Percentiles rank a stretch among this genome's conserved stretches.
phyloP scores from a whole-genome alignment of 2,797 vertebrate genomes.

The Eidolon dupreanum region DNA sequence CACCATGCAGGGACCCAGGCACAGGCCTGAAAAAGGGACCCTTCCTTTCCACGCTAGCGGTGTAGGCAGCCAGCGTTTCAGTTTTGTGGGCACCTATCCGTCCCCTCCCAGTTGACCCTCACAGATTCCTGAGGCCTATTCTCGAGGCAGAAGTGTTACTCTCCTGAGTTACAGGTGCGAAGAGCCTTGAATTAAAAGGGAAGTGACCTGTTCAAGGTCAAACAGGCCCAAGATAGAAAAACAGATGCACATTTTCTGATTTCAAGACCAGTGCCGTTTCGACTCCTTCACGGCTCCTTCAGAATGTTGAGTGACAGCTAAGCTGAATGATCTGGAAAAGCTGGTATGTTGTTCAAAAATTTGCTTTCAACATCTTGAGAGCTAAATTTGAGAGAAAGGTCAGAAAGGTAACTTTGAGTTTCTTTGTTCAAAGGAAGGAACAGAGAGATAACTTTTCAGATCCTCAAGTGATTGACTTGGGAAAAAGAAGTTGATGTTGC shows the following conservation, averaged over 20 bases:
- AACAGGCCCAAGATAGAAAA: conserved; percentile 34
- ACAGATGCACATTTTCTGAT: conserved; percentile 13
- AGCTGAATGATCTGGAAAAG: conserved; percentile 67
- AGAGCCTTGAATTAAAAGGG: background rate
- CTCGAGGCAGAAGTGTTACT: background rate
- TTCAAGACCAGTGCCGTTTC: background rate
- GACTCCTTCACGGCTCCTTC: conserved; percentile 3
- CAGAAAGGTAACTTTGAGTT: conserved; percentile 62
- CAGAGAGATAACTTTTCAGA: conserved; percentile 36
- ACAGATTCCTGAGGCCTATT: background rate
- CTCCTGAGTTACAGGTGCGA: background rate
- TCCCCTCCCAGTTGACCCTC: fast-evolving
- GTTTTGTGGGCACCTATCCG: no score
- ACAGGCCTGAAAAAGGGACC: background rate
- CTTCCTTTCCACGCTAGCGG: background rate
- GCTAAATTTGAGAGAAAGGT: conserved; percentile 53
- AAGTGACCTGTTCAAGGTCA: conserved; percentile 62
- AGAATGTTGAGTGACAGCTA: conserved; percentile 64
- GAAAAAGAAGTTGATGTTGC: conserved; percentile 40
- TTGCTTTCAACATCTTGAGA: conserved; percentile 64
- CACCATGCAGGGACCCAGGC: fast-evolving
- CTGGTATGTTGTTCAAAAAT: conserved; percentile 39
- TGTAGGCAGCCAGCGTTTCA: background rate
- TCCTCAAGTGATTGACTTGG: conserved; percentile 57
- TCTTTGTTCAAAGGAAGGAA: conserved; percentile 64